Percentiles rank a stretch among this genome's conserved stretches.
phyloP scores from a whole-genome alignment of 2,113 vertebrate species.

The Muntiacus reevesi region DNA sequence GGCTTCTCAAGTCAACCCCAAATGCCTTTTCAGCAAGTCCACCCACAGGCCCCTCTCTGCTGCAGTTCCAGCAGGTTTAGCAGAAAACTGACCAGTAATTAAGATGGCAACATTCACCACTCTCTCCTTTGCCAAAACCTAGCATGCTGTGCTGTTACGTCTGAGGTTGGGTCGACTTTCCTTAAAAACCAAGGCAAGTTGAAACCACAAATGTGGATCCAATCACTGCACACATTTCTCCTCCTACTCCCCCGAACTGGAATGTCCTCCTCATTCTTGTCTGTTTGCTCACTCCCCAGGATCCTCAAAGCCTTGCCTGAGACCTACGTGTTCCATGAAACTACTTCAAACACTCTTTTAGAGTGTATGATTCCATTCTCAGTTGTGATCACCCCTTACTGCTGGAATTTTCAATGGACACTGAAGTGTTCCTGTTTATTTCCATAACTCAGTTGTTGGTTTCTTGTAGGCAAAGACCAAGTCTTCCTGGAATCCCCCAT shows the following conservation, averaged over 20 bases:
- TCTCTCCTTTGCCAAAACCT: conserved; percentile 3
- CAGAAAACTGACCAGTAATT: not conserved
- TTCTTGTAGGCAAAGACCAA: not conserved
- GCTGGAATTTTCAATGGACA: not conserved
- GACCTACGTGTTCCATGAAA: not conserved
- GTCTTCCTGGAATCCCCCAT: not conserved
- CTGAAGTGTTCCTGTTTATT: not conserved
- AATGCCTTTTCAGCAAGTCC: not conserved
- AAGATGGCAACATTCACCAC: not conserved
- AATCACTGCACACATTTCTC: not conserved
- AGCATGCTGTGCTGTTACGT: not conserved
- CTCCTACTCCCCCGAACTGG: not conserved
- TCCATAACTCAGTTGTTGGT: not conserved
- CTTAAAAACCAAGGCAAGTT: conserved; percentile 18
- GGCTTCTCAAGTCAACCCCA: not conserved
- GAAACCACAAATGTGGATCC: not conserved
- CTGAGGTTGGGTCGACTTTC: not conserved
- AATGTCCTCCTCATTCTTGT: not conserved
- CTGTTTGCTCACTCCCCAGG: not conserved
- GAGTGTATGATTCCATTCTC: not conserved
- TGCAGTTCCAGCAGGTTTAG: not conserved
- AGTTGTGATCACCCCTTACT: not conserved
- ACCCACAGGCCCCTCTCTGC: not conserved
- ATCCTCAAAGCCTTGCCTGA: not conserved
- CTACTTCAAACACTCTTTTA: not conserved